Base-by-base conservation (phyloP, 1,140 invertebrate species). In the Eupeodes corollae region DNA sequence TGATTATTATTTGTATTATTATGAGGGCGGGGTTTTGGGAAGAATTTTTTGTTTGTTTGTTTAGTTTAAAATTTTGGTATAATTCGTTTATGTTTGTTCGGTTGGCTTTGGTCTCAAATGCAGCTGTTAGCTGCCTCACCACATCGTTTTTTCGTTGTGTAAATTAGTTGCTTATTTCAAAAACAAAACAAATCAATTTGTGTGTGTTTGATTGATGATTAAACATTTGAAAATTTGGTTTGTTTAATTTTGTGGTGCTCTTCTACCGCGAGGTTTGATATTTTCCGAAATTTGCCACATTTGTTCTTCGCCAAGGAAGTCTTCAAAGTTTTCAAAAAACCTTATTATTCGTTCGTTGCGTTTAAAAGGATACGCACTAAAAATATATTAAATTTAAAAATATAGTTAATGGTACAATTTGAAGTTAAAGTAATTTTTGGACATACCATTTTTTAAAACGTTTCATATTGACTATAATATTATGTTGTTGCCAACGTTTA, bases 281-380 rank as follows among this genome's bases (percentile, higher is more conserved):
- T 79, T 82, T 69, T 98, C 90, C 1, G 93, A 98, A 55, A 96
- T 87, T 68, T 94, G 88, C 94, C 94, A 98, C 82, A 98, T 90
- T 38, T 89, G 84, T 67, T 98, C 94, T 73, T 98, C 95, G 68
- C 83, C 86, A 51, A 96, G 77, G 65, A 86, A 90, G 68, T 97
- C 86, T 61, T 95, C 88, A 73, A 98, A 98, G 71, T 94, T 91
- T 69, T 93, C 91, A 75, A 99, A 95, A 74, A 96, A 94, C 46
- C 83, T 77, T 57, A 97, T 84, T 38, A 99, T 93, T 52, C 84
- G 81, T 62, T 96, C 91, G 67, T 92, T 90, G 59, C 86, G 88
- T 70, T 90, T 91, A 66, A 89, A 91, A 56, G 77, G 79, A 73
- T 91, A 91, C 47, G 85, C 72, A 53, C 76, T 78, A 56, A 2